Base-by-base conservation (phyloP, 2,797 vertebrate species). In the Takifugu rubripes region DNA sequence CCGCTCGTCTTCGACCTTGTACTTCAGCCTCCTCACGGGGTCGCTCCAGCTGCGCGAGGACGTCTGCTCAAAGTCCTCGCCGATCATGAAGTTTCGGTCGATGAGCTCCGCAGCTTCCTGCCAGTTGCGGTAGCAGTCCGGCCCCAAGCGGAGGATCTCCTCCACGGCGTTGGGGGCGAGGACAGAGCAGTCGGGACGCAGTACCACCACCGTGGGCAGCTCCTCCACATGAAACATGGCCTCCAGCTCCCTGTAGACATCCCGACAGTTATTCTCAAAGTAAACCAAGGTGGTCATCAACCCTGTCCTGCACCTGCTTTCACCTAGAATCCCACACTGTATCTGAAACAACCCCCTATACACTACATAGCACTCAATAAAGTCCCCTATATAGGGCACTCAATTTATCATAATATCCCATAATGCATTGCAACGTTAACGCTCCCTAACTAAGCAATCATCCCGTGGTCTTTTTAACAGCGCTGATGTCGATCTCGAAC, bases 81-180 rank as follows among this genome's bases (percentile, higher is more conserved):
- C 90, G 76, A 87, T 75, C 69, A 91, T 84, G 71, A 98, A 96
- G 83, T 82, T 94, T 55, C 94, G 91, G 73, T 97, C 93, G 14
- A 96, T 85, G 54, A 96, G 74, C 69, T 94, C 92, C 0, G 94
- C 87, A 0, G 90, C 92, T 68, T 96, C 95, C 71, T 92, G 92
- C 95, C 95, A 97, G 89, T 92, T 94, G 53, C 55, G 75, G 85
- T 91, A 97, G 83, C 95, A 96, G 56, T 84, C 70, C 0, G 90
- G 70, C 0, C 94, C 95, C 3, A 88, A 27, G 7, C 72, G 52
- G 27, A 45, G 67, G 68, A 96, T 95, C 82, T 96, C 94, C 1
- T 86, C 81, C 56, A 92, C 92, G 0, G 93, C 95, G 0, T 96
- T 90, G 0, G 42, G 61, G 0, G 59, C 83, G 49, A 98, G 90